Percentiles rank a stretch among this genome's conserved stretches.
Evolutionary conservation across 2,113 vertebrate genomes (phyloP).

Genomic region (Gorsachius goisagi): DNA sequence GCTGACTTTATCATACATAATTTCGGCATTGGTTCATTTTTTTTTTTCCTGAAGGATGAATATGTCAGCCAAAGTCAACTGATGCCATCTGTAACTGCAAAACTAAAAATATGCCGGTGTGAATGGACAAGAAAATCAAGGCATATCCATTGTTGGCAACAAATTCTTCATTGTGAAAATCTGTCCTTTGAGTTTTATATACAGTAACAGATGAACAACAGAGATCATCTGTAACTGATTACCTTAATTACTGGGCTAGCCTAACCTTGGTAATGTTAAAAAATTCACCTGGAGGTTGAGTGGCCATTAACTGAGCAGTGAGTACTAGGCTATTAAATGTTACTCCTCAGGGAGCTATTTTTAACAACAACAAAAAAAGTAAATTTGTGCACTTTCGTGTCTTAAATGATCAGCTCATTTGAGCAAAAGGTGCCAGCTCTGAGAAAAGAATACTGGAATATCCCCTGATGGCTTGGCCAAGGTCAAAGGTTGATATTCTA

Average conservation of each 20-base stretch:
- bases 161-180: slow-evolving; percentile 38
- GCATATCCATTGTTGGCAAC: slow-evolving; percentile 3
- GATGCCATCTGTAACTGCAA: slow-evolving; percentile 46
- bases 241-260: slow-evolving; percentile 13
- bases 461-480: not conserved
- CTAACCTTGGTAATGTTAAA: slow-evolving; percentile 30
- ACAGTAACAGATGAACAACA: slow-evolving; percentile 1
- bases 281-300: slow-evolving; percentile 1
- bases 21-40: slow-evolving; percentile 35
- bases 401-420: not conserved
- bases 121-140: slow-evolving; percentile 40
- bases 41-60: slow-evolving; percentile 32
- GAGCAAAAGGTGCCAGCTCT: not conserved
- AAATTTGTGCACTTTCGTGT: not conserved
- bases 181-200: not conserved
- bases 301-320: not conserved
- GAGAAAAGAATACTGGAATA: not conserved
- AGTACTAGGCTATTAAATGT: not conserved
- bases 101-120: slow-evolving; percentile 21
- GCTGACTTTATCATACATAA: slow-evolving; percentile 22
- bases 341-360: not conserved
- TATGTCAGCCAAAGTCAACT: slow-evolving; percentile 41
- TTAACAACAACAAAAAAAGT: not conserved
- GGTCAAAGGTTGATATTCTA: not conserved
- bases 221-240: slow-evolving; percentile 26